A percentile compares a stretch with the other conserved stretches of the same genome.
Evolutionary conservation across 1,140 invertebrate species (phyloP).

Genomic region (Drosophila parabipectinata): DNA sequence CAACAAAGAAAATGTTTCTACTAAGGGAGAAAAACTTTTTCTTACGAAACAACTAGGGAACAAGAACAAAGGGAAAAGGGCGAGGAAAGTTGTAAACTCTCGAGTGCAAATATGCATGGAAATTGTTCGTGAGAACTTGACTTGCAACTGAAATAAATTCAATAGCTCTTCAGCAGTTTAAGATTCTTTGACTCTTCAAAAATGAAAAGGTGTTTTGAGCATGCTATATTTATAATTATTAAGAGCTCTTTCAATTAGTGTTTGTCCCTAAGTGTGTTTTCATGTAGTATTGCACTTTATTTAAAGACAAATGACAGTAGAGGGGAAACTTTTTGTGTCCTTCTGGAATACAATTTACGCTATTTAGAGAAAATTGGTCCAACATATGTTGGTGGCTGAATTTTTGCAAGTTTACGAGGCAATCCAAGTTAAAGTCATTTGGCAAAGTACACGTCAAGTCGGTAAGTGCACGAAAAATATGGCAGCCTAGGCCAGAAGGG

Average conservation of each 20-base stretch:
- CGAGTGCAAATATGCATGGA: constrained; percentile 42
- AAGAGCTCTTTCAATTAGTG: constrained; percentile 12
- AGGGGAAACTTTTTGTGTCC: neutral
- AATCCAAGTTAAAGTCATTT: constrained; percentile 36
- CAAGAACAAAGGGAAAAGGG: constrained; percentile 2
- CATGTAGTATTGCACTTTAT: neutral
- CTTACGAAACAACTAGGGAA: neutral
- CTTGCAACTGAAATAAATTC: constrained; percentile 17
- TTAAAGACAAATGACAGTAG: neutral
- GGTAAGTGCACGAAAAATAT: constrained; percentile 39
- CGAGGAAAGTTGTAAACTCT: constrained; percentile 20
- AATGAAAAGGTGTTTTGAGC: neutral
- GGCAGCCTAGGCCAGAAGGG: constrained; percentile 59
- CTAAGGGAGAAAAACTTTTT: constrained; percentile 19
- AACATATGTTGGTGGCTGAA: constrained; percentile 28
- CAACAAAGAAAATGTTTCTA: neutral
- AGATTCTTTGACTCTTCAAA: neutral
- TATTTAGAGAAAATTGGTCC: constrained; percentile 5
- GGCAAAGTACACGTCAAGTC: constrained; percentile 35
- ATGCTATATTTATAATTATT: constrained; percentile 6
- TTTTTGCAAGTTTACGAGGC: constrained; percentile 34
- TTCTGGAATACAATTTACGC: constrained; percentile 11
- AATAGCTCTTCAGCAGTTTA: neutral
- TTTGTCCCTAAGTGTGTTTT: neutral
- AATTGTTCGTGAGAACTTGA: constrained; percentile 22